phyloP scores from a whole-genome alignment of 2,797 vertebrate species.

The Lophius americanus region DNA sequence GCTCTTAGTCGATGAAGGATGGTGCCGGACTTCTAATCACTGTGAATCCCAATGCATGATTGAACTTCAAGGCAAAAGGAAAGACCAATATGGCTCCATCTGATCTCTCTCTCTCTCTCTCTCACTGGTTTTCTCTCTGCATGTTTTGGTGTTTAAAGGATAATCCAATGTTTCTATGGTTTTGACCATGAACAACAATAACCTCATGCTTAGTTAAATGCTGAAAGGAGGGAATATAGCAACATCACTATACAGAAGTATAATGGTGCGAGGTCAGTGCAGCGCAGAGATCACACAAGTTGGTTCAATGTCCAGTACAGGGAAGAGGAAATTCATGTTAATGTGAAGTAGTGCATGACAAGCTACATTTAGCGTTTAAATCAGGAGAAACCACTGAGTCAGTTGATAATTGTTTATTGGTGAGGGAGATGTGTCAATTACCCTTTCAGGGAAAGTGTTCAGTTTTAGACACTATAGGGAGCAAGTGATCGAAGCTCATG shows the following conservation, averaged over 20 bases:
- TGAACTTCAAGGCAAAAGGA: conserved; percentile 58
- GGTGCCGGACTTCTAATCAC: conserved; percentile 67
- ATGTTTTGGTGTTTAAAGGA: conserved; percentile 2
- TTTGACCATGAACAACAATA: background rate
- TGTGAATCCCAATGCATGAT: conserved; percentile 49
- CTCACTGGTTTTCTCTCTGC: conserved; percentile 7
- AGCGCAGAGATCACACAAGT: background rate
- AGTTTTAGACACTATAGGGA: too few species aligned
- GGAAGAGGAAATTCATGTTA: background rate
- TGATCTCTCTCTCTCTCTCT: conserved; percentile 13
- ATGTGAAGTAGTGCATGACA: background rate
- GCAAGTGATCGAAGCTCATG: too few species aligned
- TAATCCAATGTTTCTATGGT: conserved; percentile 7
- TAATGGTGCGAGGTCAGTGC: background rate
- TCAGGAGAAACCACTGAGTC: too few species aligned
- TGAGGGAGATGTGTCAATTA: too few species aligned
- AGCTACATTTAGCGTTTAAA: background rate
- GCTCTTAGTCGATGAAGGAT: conserved; percentile 62
- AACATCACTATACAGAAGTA: background rate
- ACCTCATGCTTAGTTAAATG: background rate
- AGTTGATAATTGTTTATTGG: too few species aligned
- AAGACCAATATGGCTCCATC: conserved; percentile 48
- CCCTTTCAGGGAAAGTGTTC: too few species aligned
- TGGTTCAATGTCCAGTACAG: background rate
- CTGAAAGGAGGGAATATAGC: background rate